These are phyloP conservation scores for Pandemis heparana DNA, from an alignment of 2,888 invertebrate genomes.

Conservation along the genomic window DNA sequence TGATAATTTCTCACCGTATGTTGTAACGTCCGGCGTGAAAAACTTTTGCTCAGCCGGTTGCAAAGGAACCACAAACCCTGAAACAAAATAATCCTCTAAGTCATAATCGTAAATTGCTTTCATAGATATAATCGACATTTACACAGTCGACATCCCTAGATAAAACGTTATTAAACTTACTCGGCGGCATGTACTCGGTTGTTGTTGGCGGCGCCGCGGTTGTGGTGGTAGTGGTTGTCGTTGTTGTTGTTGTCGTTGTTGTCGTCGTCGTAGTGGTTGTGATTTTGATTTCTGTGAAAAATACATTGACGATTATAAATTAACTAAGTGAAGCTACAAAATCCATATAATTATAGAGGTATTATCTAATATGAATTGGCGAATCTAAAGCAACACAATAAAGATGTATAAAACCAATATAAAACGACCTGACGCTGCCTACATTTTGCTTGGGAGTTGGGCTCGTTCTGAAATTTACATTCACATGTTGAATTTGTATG, in stretches of 20 bases:
- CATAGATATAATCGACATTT: background rate
- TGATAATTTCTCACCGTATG: conserved; percentile 73
- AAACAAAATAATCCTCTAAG: conserved; percentile 35
- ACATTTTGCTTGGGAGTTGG: too few relatives aligned
- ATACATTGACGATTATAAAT: background rate
- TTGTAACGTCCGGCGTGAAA: conserved; percentile 79
- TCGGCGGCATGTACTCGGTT: conserved; percentile 67
- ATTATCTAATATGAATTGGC: too few relatives aligned
- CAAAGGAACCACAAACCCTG: conserved; percentile 77
- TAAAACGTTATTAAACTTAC: conserved; percentile 60
- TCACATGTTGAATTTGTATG: too few relatives aligned
- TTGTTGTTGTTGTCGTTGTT: conserved; percentile 76
- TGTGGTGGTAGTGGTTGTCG: conserved; percentile 74
- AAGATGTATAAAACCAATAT: too few relatives aligned
- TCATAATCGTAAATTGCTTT: background rate
- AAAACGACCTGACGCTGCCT: too few relatives aligned
- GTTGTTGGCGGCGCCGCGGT: conserved; percentile 70
- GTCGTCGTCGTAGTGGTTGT: conserved; percentile 72
- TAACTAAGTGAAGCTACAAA: too few relatives aligned
- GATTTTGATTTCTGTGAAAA: conserved; percentile 75
- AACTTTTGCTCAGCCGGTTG: conserved; percentile 82
- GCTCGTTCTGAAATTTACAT: too few relatives aligned
- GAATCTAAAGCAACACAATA: too few relatives aligned
- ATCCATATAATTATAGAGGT: too few relatives aligned
- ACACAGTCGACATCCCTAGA: background rate